These are phyloP conservation scores for Pollenia angustigena DNA, from an alignment of 2,888 invertebrate genomes.

Conservation along the genomic window DNA sequence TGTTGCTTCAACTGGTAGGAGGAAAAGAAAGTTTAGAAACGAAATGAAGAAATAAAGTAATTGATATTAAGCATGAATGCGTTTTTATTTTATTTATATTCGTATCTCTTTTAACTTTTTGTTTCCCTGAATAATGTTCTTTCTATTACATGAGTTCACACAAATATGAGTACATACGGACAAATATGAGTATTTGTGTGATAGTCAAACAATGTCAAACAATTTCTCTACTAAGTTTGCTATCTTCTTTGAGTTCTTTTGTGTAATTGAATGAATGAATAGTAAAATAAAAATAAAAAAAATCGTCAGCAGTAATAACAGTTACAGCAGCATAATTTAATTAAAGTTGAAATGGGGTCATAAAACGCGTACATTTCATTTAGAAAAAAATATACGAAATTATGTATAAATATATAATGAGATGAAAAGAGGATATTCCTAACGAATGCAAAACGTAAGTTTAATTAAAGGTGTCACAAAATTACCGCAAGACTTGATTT, in stretches of 20 bases:
- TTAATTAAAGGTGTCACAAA: neutral
- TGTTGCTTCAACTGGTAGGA: constrained; percentile 33
- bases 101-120: constrained; percentile 19
- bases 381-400: constrained; percentile 20
- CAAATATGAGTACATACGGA: neutral
- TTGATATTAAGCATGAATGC: constrained; percentile 70
- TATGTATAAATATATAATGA: constrained; percentile 17
- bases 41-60: constrained; percentile 58
- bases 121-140: constrained; percentile 39
- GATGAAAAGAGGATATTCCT: constrained; percentile 17
- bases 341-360: constrained; percentile 62
- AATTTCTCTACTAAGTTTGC: constrained; percentile 52
- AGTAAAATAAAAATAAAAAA: constrained; percentile 23
- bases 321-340: constrained; percentile 65
- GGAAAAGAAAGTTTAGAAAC: constrained; percentile 28
- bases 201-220: constrained; percentile 45
- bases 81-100: constrained; percentile 42
- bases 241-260: constrained; percentile 56
- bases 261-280: constrained; percentile 39
- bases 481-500: neutral
- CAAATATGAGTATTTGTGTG: neutral
- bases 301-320: constrained; percentile 20
- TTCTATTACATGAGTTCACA: constrained; percentile 31
- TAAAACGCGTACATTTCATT: constrained; percentile 54
- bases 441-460: neutral